Conservation (phyloP, 23 tunicate species). For the Styela clava region DNA sequence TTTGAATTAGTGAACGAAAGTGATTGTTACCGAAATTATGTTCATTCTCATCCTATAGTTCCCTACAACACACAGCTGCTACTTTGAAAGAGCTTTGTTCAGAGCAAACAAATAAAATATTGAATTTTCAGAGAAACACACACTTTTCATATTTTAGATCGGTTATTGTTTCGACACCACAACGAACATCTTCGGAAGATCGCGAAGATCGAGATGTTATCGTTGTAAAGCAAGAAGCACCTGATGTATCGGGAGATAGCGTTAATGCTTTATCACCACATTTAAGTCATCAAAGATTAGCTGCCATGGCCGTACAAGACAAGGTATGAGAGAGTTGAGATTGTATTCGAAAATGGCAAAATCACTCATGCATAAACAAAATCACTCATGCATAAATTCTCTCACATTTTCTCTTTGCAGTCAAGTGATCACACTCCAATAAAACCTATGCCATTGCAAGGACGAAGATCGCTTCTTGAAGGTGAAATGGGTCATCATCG, state of each 20-base stretch:
- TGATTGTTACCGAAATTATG: too few relatives aligned
- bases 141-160: neutral
- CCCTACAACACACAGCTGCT: too few relatives aligned
- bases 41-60: too few relatives aligned
- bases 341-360: too few relatives aligned
- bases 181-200: neutral
- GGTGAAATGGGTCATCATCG: conserved; percentile 20
- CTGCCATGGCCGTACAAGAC: neutral
- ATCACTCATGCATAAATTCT: too few relatives aligned
- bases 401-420: neutral
- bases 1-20: too few relatives aligned
- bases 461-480: conserved; percentile 16
- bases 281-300: neutral
- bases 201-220: conserved; percentile 4
- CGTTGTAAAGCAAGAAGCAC: conserved; percentile 14
- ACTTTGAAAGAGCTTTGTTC: too few relatives aligned
- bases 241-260: neutral
- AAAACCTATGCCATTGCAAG: conserved; percentile 23
- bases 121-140: too few relatives aligned
- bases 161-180: neutral
- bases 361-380: too few relatives aligned
- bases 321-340: too few relatives aligned
- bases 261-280: neutral
- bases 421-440: neutral
- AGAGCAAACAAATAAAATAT: too few relatives aligned